Evolutionary conservation across 2,113 vertebrate genomes (phyloP).

Genomic region (Hydropotes inermis): DNA sequence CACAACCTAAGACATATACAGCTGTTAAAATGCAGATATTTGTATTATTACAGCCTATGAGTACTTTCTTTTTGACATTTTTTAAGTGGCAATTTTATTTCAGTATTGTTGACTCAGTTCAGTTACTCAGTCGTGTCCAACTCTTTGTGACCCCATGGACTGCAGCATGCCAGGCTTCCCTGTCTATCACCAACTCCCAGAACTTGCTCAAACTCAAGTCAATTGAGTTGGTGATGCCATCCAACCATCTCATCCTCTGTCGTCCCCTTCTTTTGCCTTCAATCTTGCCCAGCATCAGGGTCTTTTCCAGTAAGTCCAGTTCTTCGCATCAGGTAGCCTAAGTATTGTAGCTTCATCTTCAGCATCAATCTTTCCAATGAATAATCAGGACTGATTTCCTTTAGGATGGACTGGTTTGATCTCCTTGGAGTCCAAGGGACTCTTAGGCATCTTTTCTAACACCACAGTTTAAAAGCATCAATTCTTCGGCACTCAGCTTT

Average conservation of each 20-base stretch:
- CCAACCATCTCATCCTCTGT: neutral
- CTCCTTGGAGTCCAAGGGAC: neutral
- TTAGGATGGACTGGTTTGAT: neutral
- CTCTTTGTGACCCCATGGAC: neutral
- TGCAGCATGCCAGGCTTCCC: neutral
- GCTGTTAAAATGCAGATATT: slow-evolving; percentile 8
- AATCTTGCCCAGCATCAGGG: neutral
- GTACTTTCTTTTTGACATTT: neutral
- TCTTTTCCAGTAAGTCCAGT: neutral
- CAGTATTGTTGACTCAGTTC: neutral
- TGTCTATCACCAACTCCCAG: neutral
- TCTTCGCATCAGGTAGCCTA: neutral
- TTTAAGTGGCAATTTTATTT: neutral
- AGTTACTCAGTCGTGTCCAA: neutral
- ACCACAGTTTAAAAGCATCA: neutral
- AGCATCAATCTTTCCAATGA: neutral
- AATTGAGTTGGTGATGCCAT: neutral
- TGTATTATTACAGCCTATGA: neutral
- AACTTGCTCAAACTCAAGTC: neutral
- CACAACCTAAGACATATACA: neutral
- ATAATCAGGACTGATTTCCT: neutral
- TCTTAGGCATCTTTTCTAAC: neutral
- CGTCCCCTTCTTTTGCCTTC: neutral
- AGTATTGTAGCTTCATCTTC: neutral
- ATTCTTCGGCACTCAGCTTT: neutral